These are phyloP conservation scores for Adelosebastes latens DNA, from an alignment of 2,797 vertebrate genomes.

Conservation along the genomic window DNA sequence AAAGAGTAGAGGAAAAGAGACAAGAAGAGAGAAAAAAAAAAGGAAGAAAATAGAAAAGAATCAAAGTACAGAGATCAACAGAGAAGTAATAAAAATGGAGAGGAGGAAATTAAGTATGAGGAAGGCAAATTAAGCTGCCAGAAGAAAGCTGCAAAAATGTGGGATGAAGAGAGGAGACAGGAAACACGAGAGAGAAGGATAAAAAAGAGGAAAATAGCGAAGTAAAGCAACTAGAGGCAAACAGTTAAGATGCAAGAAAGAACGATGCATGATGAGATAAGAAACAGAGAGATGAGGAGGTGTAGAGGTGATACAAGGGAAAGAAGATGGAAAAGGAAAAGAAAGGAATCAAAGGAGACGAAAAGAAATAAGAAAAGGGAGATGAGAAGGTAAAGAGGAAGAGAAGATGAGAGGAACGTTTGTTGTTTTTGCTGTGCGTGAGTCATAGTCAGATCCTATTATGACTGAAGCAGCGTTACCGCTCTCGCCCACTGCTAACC, in stretches of 20 bases:
- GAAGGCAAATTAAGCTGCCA: background rate
- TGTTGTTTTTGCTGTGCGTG: constrained; percentile 67
- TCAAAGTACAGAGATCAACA: background rate
- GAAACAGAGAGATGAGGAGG: constrained; percentile 26
- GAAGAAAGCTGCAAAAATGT: background rate
- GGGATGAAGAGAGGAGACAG: background rate
- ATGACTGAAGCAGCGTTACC: constrained; percentile 72
- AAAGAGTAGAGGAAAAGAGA: background rate
- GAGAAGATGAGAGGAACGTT: constrained; percentile 49
- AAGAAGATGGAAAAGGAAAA: background rate
- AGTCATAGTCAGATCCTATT: constrained; percentile 78
- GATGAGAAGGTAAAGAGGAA: constrained; percentile 36
- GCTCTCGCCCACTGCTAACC: constrained; percentile 74
- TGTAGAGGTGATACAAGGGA: constrained; percentile 17
- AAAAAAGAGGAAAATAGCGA: background rate
- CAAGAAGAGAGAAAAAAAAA: background rate
- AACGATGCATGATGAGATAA: constrained; percentile 31
- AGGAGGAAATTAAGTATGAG: background rate
- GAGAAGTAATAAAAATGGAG: background rate
- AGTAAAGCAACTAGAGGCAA: constrained; percentile 25
- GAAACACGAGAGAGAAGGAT: background rate
- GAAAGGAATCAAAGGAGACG: constrained; percentile 21
- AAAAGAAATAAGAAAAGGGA: constrained; percentile 7
- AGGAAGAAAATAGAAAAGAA: background rate
- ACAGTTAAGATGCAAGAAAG: constrained; percentile 19